Evolutionary conservation across 2,113 vertebrate genomes (phyloP).

Genomic region (Micronycteris hirsuta): DNA sequence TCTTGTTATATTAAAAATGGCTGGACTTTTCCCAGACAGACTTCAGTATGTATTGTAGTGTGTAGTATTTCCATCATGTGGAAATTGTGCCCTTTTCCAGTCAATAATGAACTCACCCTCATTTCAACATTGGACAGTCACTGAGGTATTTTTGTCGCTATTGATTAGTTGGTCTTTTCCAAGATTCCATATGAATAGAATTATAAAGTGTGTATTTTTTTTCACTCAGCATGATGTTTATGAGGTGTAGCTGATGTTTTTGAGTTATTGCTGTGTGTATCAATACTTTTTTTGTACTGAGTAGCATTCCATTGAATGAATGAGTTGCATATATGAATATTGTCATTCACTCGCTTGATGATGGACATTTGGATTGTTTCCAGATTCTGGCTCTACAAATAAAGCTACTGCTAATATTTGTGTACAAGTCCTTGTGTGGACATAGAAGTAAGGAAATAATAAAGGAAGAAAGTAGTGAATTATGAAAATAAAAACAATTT

Average conservation of each 20-base stretch:
- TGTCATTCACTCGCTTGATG: neutral
- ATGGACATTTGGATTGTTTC: neutral
- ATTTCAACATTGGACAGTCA: neutral
- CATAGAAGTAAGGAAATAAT: neutral
- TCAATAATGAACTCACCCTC: neutral
- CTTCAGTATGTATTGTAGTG: no score
- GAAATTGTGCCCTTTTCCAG: neutral
- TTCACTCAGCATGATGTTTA: neutral
- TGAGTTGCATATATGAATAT: neutral
- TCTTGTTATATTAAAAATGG: no score
- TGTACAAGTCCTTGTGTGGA: neutral
- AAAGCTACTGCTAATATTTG: neutral
- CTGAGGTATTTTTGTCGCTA: neutral
- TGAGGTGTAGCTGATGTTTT: neutral
- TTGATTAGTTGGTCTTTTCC: neutral
- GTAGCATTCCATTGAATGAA: neutral
- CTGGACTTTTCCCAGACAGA: no score
- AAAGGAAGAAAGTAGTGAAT: neutral
- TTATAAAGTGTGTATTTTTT: neutral
- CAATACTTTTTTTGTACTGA: neutral
- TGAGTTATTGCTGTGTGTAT: neutral
- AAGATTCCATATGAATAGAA: neutral
- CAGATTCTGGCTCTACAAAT: neutral
- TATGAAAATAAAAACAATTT: neutral
- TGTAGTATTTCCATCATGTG: neutral